Evolutionary conservation across 37 sponge, comb jelly and placozoan genomes (phyloP).

Genomic region (Spongia lamella): DNA sequence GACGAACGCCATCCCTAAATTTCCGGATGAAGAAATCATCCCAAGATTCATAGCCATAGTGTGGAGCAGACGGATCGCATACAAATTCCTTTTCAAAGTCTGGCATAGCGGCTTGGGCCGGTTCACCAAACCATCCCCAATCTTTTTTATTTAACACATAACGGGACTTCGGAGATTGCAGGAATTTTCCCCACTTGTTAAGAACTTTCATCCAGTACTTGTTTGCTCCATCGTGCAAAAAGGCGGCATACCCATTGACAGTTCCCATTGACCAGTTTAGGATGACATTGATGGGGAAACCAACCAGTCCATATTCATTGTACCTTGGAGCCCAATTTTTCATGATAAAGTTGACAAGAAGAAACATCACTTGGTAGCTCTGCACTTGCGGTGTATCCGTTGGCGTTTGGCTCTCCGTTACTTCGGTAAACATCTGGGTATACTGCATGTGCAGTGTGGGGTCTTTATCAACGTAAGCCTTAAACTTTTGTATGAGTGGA

Average conservation of each 20-base stretch:
- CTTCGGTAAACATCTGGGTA: conserved; percentile 9
- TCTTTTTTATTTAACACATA: neutral
- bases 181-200: neutral
- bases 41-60: neutral
- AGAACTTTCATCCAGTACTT: conserved; percentile 9
- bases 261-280: conserved; percentile 12
- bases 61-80: neutral
- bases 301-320: neutral
- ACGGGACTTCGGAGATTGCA: neutral
- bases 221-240: neutral
- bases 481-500: neutral
- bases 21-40: conserved; percentile 6
- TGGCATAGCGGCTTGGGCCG: neutral
- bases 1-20: conserved; percentile 3
- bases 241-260: neutral
- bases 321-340: neutral
- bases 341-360: conserved; percentile 13
- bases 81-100: neutral
- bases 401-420: neutral
- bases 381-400: neutral
- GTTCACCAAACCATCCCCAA: conserved; percentile 1
- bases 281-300: conserved; percentile 8
- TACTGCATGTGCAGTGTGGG: conserved; percentile 10
- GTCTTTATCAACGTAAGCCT: neutral
- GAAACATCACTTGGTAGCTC: conserved; percentile 1